These are phyloP conservation scores for Ernsta delagoae DNA, from an alignment of 2,888 invertebrate species.

Conservation along the genomic window DNA sequence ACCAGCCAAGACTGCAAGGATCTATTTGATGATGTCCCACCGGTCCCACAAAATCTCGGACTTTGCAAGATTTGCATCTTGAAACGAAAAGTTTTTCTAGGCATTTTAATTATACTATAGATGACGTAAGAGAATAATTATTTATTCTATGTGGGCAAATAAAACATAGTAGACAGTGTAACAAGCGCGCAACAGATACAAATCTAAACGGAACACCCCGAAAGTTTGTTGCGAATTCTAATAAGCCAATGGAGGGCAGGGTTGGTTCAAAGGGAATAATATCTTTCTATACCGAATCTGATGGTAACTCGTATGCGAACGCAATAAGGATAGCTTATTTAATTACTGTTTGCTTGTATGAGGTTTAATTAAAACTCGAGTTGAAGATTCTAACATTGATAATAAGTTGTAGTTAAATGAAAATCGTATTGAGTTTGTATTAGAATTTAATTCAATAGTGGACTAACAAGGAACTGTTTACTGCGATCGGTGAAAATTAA, in stretches of 20 bases:
- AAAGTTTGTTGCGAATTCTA: conserved; percentile 76
- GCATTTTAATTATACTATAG: no score
- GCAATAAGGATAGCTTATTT: conserved; percentile 33
- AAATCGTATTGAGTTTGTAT: neutral
- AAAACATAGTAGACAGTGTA: neutral
- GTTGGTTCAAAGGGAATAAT: conserved; percentile 61
- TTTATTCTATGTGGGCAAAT: neutral
- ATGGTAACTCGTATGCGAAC: conserved; percentile 38
- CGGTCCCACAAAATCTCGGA: no score
- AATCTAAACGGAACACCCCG: conserved; percentile 66
- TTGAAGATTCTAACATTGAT: conserved; percentile 13
- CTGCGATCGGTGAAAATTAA: no score
- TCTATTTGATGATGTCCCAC: no score
- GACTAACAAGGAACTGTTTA: neutral
- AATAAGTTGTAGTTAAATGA: neutral
- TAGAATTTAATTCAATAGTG: neutral
- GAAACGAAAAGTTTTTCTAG: no score
- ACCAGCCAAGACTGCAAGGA: no score
- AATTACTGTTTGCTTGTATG: conserved; percentile 29
- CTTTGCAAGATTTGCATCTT: no score
- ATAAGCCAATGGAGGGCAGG: conserved; percentile 64
- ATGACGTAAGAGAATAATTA: no score
- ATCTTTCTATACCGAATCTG: conserved; percentile 43
- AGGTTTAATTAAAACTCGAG: conserved; percentile 24
- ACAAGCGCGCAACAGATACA: conserved; percentile 56